Conservation (phyloP, 2,113 vertebrate genomes). For the Eonycteris spelaea region DNA sequence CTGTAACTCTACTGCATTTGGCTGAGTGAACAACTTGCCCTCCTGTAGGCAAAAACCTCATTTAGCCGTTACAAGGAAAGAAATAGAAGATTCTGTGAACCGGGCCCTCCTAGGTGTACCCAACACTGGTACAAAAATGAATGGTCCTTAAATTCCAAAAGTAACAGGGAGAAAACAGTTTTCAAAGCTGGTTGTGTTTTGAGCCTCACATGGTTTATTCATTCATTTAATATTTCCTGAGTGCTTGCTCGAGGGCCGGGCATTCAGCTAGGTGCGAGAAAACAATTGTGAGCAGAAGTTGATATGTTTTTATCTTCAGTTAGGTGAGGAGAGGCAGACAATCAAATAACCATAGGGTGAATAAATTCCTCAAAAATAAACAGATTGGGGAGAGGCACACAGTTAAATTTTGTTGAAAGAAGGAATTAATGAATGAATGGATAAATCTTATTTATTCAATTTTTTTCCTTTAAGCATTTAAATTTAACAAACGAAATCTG, state of each 20-base stretch:
- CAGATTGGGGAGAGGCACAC: not conserved
- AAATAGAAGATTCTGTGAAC: not conserved
- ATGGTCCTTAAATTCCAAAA: slow-evolving; percentile 5
- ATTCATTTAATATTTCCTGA: not conserved
- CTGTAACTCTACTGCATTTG: not conserved
- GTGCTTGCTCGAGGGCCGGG: not conserved
- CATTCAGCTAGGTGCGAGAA: not conserved
- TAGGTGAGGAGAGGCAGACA: not conserved
- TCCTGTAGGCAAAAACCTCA: not conserved
- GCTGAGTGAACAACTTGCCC: not conserved
- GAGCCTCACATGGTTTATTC: not conserved
- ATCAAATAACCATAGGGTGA: not conserved
- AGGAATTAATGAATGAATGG: not conserved
- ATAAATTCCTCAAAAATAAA: not conserved
- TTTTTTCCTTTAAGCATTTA: slow-evolving; percentile 12
- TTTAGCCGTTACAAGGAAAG: not conserved
- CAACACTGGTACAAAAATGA: not conserved
- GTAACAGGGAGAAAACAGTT: not conserved
- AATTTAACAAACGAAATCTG: not conserved
- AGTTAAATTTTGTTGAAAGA: not conserved
- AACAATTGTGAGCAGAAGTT: not conserved
- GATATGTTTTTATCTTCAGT: not conserved
- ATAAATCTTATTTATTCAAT: not conserved
- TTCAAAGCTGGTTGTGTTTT: not conserved
- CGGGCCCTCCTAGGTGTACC: not conserved